phyloP scores from a whole-genome alignment of 2,797 vertebrate species.

The Varecia variegata region DNA sequence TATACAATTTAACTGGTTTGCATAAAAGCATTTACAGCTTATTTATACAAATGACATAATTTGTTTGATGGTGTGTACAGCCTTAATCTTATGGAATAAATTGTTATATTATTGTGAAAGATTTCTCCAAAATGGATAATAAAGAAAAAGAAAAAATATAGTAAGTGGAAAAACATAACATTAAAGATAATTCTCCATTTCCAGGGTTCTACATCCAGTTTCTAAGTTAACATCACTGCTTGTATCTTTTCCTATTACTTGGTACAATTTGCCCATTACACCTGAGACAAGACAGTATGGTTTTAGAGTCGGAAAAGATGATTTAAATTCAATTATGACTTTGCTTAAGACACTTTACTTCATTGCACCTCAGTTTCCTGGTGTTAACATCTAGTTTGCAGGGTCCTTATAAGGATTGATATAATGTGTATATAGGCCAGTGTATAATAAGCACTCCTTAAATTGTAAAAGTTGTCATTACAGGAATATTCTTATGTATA shows the following conservation, averaged over 20 bases:
- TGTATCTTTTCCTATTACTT: not conserved
- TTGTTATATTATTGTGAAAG: not conserved
- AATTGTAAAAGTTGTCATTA: slow-evolving; percentile 18
- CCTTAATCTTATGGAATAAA: not conserved
- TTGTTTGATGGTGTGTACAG: not conserved
- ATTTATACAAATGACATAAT: not conserved
- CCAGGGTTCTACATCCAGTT: not conserved
- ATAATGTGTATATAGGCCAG: not conserved
- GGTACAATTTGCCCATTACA: not conserved
- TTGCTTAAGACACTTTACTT: not conserved
- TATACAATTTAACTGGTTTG: not conserved
- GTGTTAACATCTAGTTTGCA: not conserved
- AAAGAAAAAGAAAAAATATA: not conserved
- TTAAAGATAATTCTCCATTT: not conserved
- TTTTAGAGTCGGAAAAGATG: not conserved
- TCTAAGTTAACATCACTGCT: not conserved
- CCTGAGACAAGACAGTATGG: not conserved
- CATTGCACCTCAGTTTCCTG: not conserved
- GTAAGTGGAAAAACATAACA: not conserved
- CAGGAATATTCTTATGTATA: not conserved
- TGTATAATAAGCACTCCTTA: not conserved
- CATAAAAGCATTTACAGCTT: not conserved
- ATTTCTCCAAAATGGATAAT: not conserved
- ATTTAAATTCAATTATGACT: not conserved
- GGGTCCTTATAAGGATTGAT: not conserved